Base-by-base conservation (phyloP, 2,888 invertebrate species). In the Anthophora plumipes region DNA sequence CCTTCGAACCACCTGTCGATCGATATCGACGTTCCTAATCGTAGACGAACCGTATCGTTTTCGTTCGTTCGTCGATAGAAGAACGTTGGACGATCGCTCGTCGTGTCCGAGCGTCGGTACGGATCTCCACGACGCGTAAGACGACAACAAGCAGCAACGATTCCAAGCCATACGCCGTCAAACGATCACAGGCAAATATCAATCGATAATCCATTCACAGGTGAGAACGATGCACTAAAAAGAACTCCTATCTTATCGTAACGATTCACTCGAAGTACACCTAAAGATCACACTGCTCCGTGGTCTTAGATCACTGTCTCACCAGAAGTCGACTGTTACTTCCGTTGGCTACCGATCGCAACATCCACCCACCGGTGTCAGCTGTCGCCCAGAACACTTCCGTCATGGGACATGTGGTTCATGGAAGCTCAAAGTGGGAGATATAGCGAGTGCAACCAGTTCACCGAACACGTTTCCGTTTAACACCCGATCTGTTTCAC, bases 121-220 rank as follows among this genome's bases (percentile, higher is more conserved):
- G 54, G 55, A 78, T 80, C 76, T 55, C 63, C 75, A 59, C 60
- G 59, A 63, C 22, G 17, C 63, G n/a, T 25, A 50, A 48, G 22
- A 7, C 77, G 64, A 59, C 63, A 39, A 39, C 70, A 39, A 25
- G 31, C 31, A 4, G 31, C 31, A 66, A 41, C 77, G 57, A 48
- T 50, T 68, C 66, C 75, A 57, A 73, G 71, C 72, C 75, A 73
- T 71, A 46, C 64, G 71, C 61, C n/a, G 59, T 43, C 14, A 48
- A n/a, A 57, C 64, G 31, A 66, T 41, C 61, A 61, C 61, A 63
- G n/a, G 31, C 31, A 31, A 31, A 70, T 55, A 50, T 60, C 77
- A 60, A 64, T 66, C 69, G 64, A 25, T 37, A 12, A 1, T 11
- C 22, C n/a, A 14, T 46, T n/a, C 25, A 43, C 20, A 43, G 20